Conservation (phyloP, 2,797 vertebrate genomes). For the Coregonus sp. region DNA sequence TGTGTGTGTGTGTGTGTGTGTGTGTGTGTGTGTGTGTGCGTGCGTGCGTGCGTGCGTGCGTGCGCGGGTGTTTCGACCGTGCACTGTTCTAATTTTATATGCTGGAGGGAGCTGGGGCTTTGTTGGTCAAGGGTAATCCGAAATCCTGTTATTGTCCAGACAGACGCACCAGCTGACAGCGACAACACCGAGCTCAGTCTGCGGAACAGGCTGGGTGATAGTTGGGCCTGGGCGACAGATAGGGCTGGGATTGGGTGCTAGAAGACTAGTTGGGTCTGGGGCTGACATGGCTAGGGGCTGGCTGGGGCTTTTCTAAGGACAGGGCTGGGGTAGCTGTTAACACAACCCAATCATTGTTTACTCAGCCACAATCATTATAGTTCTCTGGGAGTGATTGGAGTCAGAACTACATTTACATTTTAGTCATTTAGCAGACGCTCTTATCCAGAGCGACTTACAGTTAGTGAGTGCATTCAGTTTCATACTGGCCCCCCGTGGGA, state of each 20-base stretch:
- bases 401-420: too few relatives aligned
- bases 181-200: slow-evolving; percentile 49
- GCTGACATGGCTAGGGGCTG: not conserved
- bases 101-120: slow-evolving; percentile 56
- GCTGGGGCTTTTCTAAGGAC: too few relatives aligned
- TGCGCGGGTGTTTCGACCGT: slow-evolving; percentile 32
- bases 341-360: too few relatives aligned
- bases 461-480: too few relatives aligned
- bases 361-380: too few relatives aligned
- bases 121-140: slow-evolving; percentile 75
- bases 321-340: not conserved
- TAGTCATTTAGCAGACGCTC: too few relatives aligned
- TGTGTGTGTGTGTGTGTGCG: slow-evolving; percentile 31
- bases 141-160: slow-evolving; percentile 72
- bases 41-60: slow-evolving; percentile 32
- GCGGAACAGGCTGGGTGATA: slow-evolving; percentile 40
- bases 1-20: slow-evolving; percentile 25
- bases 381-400: too few relatives aligned
- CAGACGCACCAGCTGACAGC: slow-evolving; percentile 66
- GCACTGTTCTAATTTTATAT: slow-evolving; percentile 60
- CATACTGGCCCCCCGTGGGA: too few relatives aligned
- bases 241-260: not conserved
- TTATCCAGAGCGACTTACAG: too few relatives aligned
- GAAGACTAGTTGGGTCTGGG: not conserved
- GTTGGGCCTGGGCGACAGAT: not conserved